Base-by-base conservation (phyloP, 2,888 invertebrate genomes). In the Lasioglossum oenotherae region DNA sequence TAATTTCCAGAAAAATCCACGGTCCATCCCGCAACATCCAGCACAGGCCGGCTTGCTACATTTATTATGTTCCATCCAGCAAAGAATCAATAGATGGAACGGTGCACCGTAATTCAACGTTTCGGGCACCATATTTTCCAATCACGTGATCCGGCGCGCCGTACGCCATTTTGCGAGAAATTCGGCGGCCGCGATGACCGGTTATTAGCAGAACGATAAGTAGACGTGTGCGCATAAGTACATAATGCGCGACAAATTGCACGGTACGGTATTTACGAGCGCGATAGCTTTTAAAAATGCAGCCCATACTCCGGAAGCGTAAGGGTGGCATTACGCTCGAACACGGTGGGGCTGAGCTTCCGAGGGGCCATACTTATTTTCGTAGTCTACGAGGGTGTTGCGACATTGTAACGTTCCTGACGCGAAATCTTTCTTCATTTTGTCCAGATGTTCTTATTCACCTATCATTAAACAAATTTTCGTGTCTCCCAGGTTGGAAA, bases 211-310 rank as follows among this genome's bases (percentile, higher is more conserved):
- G 23, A 38, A 74, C 49, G 73, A 78, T 74, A 64, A 75, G 67
- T 60, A 44, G 69, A 19, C 57, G 74, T 19, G 80, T 27, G 8
- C 19, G 57, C 49, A 35, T 60, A 60, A 82, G 86, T 69, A 44
- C 64, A 76, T 82, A 85, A 87, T 81, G 81, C 83, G n/a, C 71
- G 79, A 78, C 74, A 79, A 87, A 87, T 82, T 87, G 82, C 78
- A 49, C 41, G 64, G 38, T 31, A 74, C 64, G 76, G 78, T 49
- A 71, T 78, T 71, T 41, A 73, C 35, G 49, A 41, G 78, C 31
- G 73, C 19, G 71, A 41, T 80, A 78, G 82, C 85, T 86, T 88
- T 81, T 57, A 81, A 88, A 81, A 87, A 81, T 81, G 78, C 82
- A 81, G 71, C 76, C 57, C 41, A 53, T 31, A 35, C 78, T 46